Evolutionary conservation across 2,797 vertebrate genomes (phyloP).

Genomic region (Mus caroli): DNA sequence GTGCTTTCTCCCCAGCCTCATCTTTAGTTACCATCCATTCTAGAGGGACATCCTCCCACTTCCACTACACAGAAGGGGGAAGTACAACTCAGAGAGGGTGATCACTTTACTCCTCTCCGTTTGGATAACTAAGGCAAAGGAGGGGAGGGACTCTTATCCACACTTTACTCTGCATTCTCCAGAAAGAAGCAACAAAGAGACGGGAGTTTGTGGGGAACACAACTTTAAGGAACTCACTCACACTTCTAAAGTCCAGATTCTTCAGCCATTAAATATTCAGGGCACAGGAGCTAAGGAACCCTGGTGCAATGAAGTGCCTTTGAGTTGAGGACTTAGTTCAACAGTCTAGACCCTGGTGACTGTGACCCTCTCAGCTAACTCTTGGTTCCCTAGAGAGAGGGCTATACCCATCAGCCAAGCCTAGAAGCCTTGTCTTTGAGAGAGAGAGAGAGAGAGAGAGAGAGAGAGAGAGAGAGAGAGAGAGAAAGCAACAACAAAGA

Average conservation of each 20-base stretch:
- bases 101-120: not conserved
- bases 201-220: not conserved
- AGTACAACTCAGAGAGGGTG: not conserved
- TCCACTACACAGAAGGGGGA: not conserved
- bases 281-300: too few relatives aligned
- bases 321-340: not conserved
- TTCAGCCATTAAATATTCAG: not conserved
- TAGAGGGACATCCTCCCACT: not conserved
- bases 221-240: not conserved
- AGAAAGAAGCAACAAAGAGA: not conserved
- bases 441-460: too few relatives aligned
- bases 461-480: not conserved
- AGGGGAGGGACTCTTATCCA: not conserved
- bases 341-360: too few relatives aligned
- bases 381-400: not conserved
- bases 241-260: not conserved
- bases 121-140: not conserved
- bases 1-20: fast-evolving
- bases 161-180: not conserved
- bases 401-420: not conserved
- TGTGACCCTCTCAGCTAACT: not conserved
- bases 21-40: not conserved
- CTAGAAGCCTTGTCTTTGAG: not conserved
- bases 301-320: not conserved
- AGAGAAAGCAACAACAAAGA: not conserved